phyloP scores from a whole-genome alignment of 2,888 invertebrate genomes.

The Aphelenchoides bicaudatus region DNA sequence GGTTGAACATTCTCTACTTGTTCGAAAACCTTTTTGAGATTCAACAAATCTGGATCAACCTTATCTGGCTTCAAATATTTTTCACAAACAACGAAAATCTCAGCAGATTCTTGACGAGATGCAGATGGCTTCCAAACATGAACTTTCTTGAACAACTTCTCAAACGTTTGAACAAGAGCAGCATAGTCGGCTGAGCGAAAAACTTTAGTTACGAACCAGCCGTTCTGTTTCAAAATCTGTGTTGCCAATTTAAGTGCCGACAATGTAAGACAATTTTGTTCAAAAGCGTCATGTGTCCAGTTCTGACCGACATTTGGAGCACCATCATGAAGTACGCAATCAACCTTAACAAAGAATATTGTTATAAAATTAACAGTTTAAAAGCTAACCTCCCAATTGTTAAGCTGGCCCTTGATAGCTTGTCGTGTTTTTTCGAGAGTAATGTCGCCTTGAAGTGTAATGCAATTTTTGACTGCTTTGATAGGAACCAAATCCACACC shows the following conservation, averaged over 20 bases:
- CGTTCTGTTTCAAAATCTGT: conserved; percentile 80
- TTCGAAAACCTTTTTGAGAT: conserved; percentile 85
- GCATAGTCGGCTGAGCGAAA: conserved; percentile 94
- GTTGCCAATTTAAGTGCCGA: conserved; percentile 87
- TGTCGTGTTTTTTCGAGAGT: conserved; percentile 74
- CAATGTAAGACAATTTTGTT: conserved; percentile 73
- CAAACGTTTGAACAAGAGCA: conserved; percentile 86
- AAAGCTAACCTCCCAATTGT: conserved; percentile 47
- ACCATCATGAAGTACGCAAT: conserved; percentile 91
- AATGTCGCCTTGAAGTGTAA: conserved; percentile 85
- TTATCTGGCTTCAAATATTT: conserved; percentile 78
- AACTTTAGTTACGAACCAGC: conserved; percentile 96
- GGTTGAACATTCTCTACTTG: conserved; percentile 34
- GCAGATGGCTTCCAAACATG: conserved; percentile 98
- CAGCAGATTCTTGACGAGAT: conserved; percentile 94
- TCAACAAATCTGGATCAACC: conserved; percentile 85
- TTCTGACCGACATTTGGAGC: conserved; percentile 92
- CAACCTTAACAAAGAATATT: conserved; percentile 79
- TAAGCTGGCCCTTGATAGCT: conserved; percentile 52
- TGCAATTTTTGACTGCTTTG: conserved; percentile 81
- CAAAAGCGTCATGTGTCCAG: conserved; percentile 95
- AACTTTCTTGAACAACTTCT: conserved; percentile 91
- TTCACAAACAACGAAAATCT: conserved; percentile 97
- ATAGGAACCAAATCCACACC: conserved; percentile 94
- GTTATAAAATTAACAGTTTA: neutral